Evolutionary conservation across 1,140 invertebrate genomes (phyloP), one percentile per base, ranked within the genome.

Genomic region (Zeugodacus cucurbitae): DNA sequence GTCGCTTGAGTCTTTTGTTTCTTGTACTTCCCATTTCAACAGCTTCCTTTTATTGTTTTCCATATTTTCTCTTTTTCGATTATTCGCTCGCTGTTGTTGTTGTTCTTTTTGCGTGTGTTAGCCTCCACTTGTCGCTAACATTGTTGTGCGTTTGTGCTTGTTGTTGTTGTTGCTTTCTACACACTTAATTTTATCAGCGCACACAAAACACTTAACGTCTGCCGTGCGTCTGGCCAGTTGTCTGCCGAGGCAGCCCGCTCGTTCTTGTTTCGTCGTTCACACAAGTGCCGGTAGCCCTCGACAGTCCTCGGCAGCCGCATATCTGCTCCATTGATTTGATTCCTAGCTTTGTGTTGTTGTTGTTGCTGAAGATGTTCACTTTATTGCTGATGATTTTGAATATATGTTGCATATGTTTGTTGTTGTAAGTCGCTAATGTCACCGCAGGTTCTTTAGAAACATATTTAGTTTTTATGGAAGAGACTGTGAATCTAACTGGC

Each of bases 41-140:
- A 87, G 62, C 62, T 87, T 87, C 86, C 58, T 87, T 87, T 82
- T 82, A 48, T 82, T 82, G 44, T 44, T 48, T 82, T 82, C 29
- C 41, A 82, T 54, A 48, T 48, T 44, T 29, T n/a, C n/a, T n/a
- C n/a, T n/a, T 82, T 82, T n/a, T 37, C 67, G 34, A 74, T 74
- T 74, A 64, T 41, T 29, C 32, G n/a, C 14, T 37, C 14, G 34
- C 20, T 34, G 4, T n/a, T n/a, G n/a, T n/a, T 44, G 20, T 37
- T 17, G 14, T 41, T 41, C 11, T 7, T 44, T 37, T 41, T 74
- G 14, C 22, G 17, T 22, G 8, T 82, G 22, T 54, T 54, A 14
- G 32, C 8, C 4, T 74, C 34, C 20, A 74, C 34, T 74, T n/a
- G 22, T 34, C 34, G 67, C 34, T 74, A 32, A 74, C 34, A 74